Base-by-base conservation (phyloP, 2,113 vertebrate species). In the Paramisgurnus dabryanus region DNA sequence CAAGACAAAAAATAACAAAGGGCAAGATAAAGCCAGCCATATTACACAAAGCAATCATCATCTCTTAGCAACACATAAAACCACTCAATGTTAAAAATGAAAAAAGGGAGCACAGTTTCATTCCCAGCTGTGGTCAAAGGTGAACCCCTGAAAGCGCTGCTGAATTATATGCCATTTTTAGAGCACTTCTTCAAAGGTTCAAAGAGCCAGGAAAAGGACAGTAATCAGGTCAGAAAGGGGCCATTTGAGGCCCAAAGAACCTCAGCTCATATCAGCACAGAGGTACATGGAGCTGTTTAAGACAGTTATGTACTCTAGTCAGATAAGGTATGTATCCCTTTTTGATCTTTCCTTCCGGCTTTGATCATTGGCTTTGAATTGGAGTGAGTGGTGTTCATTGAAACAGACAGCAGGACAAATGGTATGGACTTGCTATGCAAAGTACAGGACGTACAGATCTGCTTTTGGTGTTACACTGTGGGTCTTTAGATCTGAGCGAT, bases 181-280 rank as follows among this genome's bases (percentile, higher is more conserved):
- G 8, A 64, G 72, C 41, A 64, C 7, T 64, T 61, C 58, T 63
- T 64, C 60, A 65, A 80, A 47, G 82, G 81, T 87, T 89, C 85
- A 86, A 83, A 86, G 79, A 82, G 77, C 50, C 67, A 57, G 61
- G 55, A 50, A 85, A 84, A 82, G 82, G 85, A 80, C 78, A 60
- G 83, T 87, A 89, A 91, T 91, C 90, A 88, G 83, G 91, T 90
- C 88, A 89, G 60, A 90, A 79, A 84, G 84, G 84, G 91, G 84
- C 85, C 87, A 88, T 87, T 90, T 82, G 80, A 67, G 53, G 73
- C 86, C 53, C 58, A 70, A 50, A 61, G 82, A 83, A 84, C 83
- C 79, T 65, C 87, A 78, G 81, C 67, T 85, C 78, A 57, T 88
- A 87, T 87, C 80, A 80, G 84, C 71, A 73, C 43, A 72, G 47